Base-by-base conservation (phyloP, 2,113 vertebrate species). In the Thoracochromis brauschi region DNA sequence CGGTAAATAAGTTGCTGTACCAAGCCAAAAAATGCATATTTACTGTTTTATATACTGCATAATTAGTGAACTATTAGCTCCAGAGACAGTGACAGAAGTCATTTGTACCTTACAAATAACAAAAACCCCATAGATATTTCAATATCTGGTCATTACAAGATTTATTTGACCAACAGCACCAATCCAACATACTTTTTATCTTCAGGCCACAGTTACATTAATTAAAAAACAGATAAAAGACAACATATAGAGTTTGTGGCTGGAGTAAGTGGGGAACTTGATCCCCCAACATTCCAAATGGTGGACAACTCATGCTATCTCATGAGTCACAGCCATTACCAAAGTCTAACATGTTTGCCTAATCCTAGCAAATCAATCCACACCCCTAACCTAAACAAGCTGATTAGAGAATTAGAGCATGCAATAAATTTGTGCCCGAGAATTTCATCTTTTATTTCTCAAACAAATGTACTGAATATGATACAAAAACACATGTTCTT, bases 121-220 rank as follows among this genome's bases (percentile, higher is more conserved):
- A 38, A 65, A 35, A 65, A 40, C 1, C 9, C 4, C 7, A 21
- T 5, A 68, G 19, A 68, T 40, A 40, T 40, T 21, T 40, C 0
- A 68, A 40, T n/a, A 13, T 13, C 6, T 38, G 63, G 63, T 68
- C 33, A 40, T 38, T 38, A 14, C 19, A 21, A 35, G 10, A 68
- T 21, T 42, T 26, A 73, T 45, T 73, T 26, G 38, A 10, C 5
- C 0, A 45, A 73, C 38, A 1, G 1, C n/a, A 24, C 19, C 63
- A 45, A 26, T 26, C 1, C 21, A 45, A 73, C 8, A 45, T 2
- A 40, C 12, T 19, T 71, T 21, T 71, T 1, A 73, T 9, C 65
- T 26, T 16, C 2, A 0, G 65, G 38, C 1, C 40, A 24, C 21
- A 16, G 13, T 16, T 73, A 45, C 13, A 45, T 1, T 40, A 0